These are phyloP conservation scores for Drosophila triauraria DNA, from an alignment of 1,140 invertebrate species.

Conservation along the genomic window DNA sequence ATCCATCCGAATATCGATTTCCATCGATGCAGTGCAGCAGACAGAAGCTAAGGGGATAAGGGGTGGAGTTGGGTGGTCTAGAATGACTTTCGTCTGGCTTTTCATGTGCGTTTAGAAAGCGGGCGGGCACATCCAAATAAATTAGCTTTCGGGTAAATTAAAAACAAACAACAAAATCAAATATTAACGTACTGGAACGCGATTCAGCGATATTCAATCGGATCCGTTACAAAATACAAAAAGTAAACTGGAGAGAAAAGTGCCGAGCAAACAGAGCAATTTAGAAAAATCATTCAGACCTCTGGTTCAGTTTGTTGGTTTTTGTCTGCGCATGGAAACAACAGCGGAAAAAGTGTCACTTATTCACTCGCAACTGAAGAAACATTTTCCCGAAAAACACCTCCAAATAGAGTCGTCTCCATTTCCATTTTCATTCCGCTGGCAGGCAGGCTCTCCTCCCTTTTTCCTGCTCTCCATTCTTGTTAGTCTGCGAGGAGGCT, in stretches of 20 bases:
- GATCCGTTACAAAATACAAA: conserved; percentile 31
- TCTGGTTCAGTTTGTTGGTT: conserved; percentile 23
- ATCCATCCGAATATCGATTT: conserved; percentile 61
- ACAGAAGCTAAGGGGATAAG: conserved; percentile 11
- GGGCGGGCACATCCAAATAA: conserved; percentile 47
- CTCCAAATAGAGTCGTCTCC: conserved; percentile 63
- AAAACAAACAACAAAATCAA: conserved; percentile 80
- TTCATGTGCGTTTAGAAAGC: background rate
- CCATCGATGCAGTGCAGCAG: conserved; percentile 26
- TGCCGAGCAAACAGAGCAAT: conserved; percentile 58
- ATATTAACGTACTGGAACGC: conserved; percentile 72
- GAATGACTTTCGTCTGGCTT: conserved; percentile 26
- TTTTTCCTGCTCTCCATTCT: conserved; percentile 12
- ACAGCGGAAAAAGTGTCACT: conserved; percentile 66
- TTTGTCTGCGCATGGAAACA: conserved; percentile 38
- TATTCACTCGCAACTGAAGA: conserved; percentile 69
- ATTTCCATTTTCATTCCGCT: conserved; percentile 39
- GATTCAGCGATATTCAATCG: conserved; percentile 53
- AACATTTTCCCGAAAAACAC: conserved; percentile 33
- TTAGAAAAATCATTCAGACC: conserved; percentile 65
- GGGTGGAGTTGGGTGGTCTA: background rate
- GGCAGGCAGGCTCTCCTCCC: background rate
- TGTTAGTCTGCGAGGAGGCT: conserved; percentile 53
- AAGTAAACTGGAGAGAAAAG: conserved; percentile 13
- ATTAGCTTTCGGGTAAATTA: conserved; percentile 75